Evolutionary conservation across 2,888 invertebrate species (phyloP).

Genomic region (Meandrusa payeni): DNA sequence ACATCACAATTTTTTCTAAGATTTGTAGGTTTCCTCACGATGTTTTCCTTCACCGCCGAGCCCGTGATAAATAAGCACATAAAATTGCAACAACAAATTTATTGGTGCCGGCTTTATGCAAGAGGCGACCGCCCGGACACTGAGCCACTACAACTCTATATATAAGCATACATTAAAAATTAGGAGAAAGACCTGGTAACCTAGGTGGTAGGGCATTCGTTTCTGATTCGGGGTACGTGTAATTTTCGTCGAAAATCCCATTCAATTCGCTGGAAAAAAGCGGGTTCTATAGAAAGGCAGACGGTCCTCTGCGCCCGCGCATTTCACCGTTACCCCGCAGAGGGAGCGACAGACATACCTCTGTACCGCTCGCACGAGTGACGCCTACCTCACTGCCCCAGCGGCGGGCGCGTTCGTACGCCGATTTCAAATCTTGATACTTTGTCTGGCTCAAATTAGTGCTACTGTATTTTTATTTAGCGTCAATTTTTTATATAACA

Average conservation of each 20-base stretch:
- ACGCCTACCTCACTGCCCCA: constrained; percentile 66
- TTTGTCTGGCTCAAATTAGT: constrained; percentile 35
- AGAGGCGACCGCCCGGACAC: no score
- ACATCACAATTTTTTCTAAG: no score
- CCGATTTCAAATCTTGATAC: constrained; percentile 54
- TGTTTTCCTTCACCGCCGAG: no score
- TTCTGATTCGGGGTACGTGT: background rate
- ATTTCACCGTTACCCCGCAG: constrained; percentile 52
- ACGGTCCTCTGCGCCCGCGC: constrained; percentile 54
- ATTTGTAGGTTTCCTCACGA: no score
- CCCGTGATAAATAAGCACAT: no score
- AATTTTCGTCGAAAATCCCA: constrained; percentile 50
- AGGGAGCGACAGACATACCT: constrained; percentile 33
- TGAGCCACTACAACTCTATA: no score
- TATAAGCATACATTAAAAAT: no score
- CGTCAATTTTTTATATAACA: background rate
- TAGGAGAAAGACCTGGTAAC: background rate
- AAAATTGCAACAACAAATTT: no score
- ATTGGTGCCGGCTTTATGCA: no score
- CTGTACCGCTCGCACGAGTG: constrained; percentile 51
- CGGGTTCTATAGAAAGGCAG: constrained; percentile 43
- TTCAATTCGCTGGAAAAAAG: constrained; percentile 46
- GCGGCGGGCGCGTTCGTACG: constrained; percentile 45
- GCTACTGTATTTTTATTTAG: background rate
- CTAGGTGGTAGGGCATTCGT: background rate